Evolutionary conservation across 2,888 invertebrate species (phyloP).

Genomic region (Amblyjoppa proteus): DNA sequence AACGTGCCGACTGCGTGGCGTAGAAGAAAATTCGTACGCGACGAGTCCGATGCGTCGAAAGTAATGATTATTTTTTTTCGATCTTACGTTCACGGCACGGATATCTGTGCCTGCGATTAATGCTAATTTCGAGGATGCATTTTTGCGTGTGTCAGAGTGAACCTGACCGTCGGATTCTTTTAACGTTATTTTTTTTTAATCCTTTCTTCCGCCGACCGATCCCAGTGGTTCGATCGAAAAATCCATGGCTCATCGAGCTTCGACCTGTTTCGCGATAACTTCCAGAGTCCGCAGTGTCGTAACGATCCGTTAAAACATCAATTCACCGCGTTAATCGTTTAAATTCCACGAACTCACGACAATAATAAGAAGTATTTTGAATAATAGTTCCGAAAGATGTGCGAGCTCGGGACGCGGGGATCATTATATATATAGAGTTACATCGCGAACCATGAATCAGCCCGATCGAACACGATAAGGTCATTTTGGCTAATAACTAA

Average conservation of each 20-base stretch:
- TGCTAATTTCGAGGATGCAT: slow-evolving; percentile 27
- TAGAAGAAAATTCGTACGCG: slow-evolving; percentile 12
- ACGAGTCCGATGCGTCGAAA: slow-evolving; percentile 21
- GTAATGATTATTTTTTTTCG: slow-evolving; percentile 2
- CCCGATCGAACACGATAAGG: background rate
- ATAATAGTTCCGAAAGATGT: slow-evolving; percentile 69
- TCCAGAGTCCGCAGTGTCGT: slow-evolving; percentile 49
- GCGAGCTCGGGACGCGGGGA: slow-evolving; percentile 65
- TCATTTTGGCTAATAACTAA: slow-evolving; percentile 40
- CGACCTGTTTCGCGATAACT: slow-evolving; percentile 32
- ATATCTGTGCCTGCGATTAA: background rate
- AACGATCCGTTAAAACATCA: slow-evolving; percentile 46
- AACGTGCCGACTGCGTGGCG: slow-evolving; percentile 24
- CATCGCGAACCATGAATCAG: slow-evolving; percentile 32
- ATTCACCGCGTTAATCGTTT: slow-evolving; percentile 15
- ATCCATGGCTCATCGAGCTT: slow-evolving; percentile 17
- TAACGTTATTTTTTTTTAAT: slow-evolving; percentile 17
- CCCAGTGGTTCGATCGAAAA: background rate
- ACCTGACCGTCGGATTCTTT: background rate
- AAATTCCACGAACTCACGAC: slow-evolving; percentile 60
- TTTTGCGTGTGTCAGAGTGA: background rate
- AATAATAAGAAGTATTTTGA: slow-evolving; percentile 68
- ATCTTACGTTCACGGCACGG: slow-evolving; percentile 3
- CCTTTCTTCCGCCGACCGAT: slow-evolving; percentile 19
- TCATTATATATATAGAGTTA: slow-evolving; percentile 21